These are phyloP conservation scores for Drosophila virilis DNA, from an alignment of 1,140 invertebrate genomes.

Conservation along the genomic window DNA sequence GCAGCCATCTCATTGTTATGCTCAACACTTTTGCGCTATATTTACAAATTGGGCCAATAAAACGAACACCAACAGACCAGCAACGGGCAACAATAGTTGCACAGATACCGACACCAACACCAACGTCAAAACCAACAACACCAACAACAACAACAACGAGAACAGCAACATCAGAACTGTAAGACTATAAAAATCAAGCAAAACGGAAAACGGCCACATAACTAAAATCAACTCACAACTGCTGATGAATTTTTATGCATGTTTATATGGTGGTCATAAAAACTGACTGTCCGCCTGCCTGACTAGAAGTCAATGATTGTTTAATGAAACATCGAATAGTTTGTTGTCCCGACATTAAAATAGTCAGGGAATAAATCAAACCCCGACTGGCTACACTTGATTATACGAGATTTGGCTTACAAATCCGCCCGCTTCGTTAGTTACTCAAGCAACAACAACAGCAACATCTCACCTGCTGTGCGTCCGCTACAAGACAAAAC, in stretches of 20 bases:
- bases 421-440: conserved; percentile 78
- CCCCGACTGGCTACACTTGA: conserved; percentile 62
- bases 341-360: conserved; percentile 58
- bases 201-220: conserved; percentile 57
- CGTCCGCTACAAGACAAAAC: conserved; percentile 31
- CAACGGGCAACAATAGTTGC: conserved; percentile 1
- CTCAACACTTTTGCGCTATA: conserved; percentile 80
- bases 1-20: conserved; percentile 70
- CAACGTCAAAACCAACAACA: not conserved
- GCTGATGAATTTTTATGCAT: conserved; percentile 81
- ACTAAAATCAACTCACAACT: conserved; percentile 61
- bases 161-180: conserved; percentile 59
- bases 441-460: conserved; percentile 30
- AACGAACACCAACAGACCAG: conserved; percentile 68
- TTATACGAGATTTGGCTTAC: conserved; percentile 57
- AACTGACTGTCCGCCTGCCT: conserved; percentile 26
- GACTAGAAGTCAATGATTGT: conserved; percentile 78
- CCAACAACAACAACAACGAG: not conserved
- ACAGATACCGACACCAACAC: conserved; percentile 4
- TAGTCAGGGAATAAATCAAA: conserved; percentile 74
- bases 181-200: conserved; percentile 69
- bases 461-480: conserved; percentile 46
- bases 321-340: conserved; percentile 67
- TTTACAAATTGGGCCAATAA: conserved; percentile 83
- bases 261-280: conserved; percentile 78